Conservation (phyloP, 2,797 vertebrate genomes). For the Antrozous pallidus region DNA sequence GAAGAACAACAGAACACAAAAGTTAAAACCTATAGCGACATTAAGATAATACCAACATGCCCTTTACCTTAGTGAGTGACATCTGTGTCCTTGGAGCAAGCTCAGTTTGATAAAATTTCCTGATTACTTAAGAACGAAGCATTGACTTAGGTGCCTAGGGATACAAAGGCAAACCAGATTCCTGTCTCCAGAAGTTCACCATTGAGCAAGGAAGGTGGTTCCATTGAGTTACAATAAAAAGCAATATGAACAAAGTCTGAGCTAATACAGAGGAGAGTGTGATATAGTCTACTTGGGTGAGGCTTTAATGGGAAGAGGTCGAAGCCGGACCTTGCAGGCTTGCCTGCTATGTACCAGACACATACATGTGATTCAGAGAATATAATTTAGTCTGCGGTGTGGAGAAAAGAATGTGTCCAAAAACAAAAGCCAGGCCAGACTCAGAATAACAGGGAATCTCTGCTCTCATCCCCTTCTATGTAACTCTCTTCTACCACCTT, state of each 20-base stretch:
- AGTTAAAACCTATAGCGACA: conserved; percentile 12
- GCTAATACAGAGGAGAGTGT: background rate
- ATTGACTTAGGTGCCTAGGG: background rate
- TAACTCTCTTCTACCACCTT: conserved; percentile 18
- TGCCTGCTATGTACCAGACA: conserved; percentile 19
- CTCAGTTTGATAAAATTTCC: conserved; percentile 52
- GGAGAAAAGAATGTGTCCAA: conserved; percentile 24
- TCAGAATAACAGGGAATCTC: background rate
- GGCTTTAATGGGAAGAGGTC: background rate
- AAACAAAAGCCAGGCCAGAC: conserved; percentile 6
- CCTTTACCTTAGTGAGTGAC: conserved; percentile 13
- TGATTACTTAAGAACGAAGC: conserved; percentile 45
- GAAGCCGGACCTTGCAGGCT: background rate
- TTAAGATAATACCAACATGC: conserved; percentile 29
- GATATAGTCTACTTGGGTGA: conserved; percentile 16
- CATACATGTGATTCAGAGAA: conserved; percentile 34
- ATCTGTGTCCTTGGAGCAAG: conserved; percentile 38
- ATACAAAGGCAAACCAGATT: conserved; percentile 38
- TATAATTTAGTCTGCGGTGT: conserved; percentile 40
- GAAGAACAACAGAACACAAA: conserved; percentile 6
- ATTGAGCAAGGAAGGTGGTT: conserved; percentile 41
- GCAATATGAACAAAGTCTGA: conserved; percentile 18
- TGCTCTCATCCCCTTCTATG: background rate
- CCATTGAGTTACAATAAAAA: conserved; percentile 22
- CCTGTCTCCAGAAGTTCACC: conserved; percentile 17